Conservation (phyloP, 2,113 vertebrate genomes). For the Columbina picui region DNA sequence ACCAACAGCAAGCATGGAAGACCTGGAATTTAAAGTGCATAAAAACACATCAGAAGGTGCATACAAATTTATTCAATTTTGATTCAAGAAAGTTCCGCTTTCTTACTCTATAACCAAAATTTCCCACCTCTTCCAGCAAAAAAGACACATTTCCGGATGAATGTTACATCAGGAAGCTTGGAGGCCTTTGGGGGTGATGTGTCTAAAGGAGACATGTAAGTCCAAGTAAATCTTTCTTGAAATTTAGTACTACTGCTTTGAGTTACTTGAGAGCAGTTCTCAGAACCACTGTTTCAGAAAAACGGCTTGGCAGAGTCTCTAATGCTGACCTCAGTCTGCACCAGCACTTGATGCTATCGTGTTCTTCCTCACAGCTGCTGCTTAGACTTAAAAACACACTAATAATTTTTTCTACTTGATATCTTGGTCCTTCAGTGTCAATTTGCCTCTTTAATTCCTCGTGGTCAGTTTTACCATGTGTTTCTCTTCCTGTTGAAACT, state of each 20-base stretch:
- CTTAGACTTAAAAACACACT: background rate
- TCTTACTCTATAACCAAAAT: background rate
- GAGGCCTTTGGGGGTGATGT: constrained; percentile 86
- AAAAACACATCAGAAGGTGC: constrained; percentile 7
- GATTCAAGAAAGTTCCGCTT: background rate
- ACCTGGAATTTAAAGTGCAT: background rate
- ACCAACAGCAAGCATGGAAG: background rate
- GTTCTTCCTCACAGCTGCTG: background rate
- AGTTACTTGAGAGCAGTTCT: background rate
- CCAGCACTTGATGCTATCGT: background rate
- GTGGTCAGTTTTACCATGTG: fast-evolving
- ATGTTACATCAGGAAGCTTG: constrained; percentile 82
- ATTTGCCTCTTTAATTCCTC: background rate
- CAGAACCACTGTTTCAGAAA: background rate
- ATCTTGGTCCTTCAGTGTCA: background rate
- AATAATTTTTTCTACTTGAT: background rate
- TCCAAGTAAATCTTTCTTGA: background rate
- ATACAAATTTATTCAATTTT: background rate
- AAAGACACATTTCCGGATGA: constrained; percentile 60
- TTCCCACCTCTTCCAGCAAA: constrained; percentile 65
- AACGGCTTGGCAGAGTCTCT: background rate
- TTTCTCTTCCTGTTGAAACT: background rate
- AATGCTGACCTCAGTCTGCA: background rate
- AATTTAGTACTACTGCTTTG: background rate
- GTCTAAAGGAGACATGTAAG: constrained; percentile 87